Base-by-base conservation (phyloP, 2,888 invertebrate genomes). In the Aphrophora alni region DNA sequence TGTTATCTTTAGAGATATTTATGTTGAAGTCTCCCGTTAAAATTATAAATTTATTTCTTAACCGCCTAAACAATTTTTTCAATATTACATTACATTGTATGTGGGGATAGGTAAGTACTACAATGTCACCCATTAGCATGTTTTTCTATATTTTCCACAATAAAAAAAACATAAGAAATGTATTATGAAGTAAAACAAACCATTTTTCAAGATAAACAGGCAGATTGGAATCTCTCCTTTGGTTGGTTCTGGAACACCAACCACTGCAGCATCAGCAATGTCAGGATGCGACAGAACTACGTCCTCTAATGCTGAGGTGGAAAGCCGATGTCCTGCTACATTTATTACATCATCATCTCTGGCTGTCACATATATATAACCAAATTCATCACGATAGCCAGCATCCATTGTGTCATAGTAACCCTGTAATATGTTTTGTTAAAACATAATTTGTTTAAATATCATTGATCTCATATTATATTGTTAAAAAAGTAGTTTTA, bases 341-440 rank as follows among this genome's bases (percentile, higher is more conserved):
- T 98, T 98, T 85, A 98, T 98, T 82, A 97, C 95, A 88, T 98
- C 98, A 89, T 98, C 98, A 82, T 96, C 97, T 38, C 98, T 90
- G 0, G 97, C 95, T 76, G 97, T 95, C 17, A 98, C 96, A 88
- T 94, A 96, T 0, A 98, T 91, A 79, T 95, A 95, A 0, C 97
- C 97, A 84, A 93, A 92, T 78, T 93, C 92, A 86, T 97, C 96
- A 80, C 93, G 91, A 88, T 94, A 96, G 0, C 98, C 98, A 0
- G 97, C 97, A 87, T 98, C 98, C 95, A 97, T 97, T 0, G 98
- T 98, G 87, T 98, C 97, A 87, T 98, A 97, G 88, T 93, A 96
- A 3, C 95, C 96, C 95, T 96, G 86, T 14, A 83, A 38, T n/a
- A 68, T 21, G 17, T 8, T 21, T 12, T 7, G 72, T n/a, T n/a